Evolutionary conservation across 2,888 invertebrate species (phyloP).

Genomic region (Cosmia trapezina): DNA sequence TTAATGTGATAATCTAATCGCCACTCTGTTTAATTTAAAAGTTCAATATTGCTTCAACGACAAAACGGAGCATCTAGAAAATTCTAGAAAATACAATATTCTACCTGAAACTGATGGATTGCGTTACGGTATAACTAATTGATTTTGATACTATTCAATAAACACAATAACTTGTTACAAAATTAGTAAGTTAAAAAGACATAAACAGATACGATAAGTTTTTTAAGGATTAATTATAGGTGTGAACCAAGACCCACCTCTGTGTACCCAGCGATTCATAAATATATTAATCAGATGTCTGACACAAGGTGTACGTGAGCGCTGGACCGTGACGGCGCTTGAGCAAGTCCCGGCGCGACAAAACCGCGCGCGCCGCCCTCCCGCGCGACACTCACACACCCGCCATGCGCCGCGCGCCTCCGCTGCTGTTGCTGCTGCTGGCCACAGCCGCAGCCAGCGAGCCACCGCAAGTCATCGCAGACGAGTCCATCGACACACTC

Average conservation of each 20-base stretch:
- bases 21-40: not conserved
- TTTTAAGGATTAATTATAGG: not conserved
- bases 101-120: constrained; percentile 8
- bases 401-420: constrained; percentile 84
- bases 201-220: not conserved
- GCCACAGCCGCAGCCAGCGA: constrained; percentile 62
- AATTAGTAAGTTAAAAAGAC: constrained; percentile 18
- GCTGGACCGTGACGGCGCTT: constrained; percentile 75
- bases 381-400: constrained; percentile 83
- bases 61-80: constrained; percentile 5
- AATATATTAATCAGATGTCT: constrained; percentile 58
- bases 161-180: constrained; percentile 15
- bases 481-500: constrained; percentile 49
- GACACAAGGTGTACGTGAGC: constrained; percentile 57
- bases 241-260: constrained; percentile 3
- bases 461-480: constrained; percentile 51
- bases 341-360: constrained; percentile 82
- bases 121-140: constrained; percentile 32
- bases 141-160: constrained; percentile 22
- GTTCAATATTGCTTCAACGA: not conserved
- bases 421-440: constrained; percentile 72
- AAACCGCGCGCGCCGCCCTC: constrained; percentile 79
- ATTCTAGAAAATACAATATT: constrained; percentile 1
- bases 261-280: constrained; percentile 43
- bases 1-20: no score